Percentiles rank a stretch among this genome's conserved stretches.
Evolutionary conservation across 64 coral and sea anemone genomes (phyloP).

Genomic region (Montipora sp.): DNA sequence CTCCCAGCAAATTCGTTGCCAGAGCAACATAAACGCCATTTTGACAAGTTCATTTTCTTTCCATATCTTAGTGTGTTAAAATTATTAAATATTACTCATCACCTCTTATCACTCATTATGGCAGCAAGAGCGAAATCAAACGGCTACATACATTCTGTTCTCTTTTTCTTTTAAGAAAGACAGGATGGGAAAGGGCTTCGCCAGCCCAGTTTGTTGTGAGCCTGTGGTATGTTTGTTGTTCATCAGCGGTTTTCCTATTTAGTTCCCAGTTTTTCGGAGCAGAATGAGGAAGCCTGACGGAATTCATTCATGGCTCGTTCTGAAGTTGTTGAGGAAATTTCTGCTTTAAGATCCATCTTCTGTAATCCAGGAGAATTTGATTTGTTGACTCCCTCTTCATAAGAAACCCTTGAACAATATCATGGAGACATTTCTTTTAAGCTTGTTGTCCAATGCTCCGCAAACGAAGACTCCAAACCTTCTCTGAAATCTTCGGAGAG

Average conservation of each 20-base stretch:
- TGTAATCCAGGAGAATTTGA: constrained; percentile 64
- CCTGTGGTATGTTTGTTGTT: not conserved
- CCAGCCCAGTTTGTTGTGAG: not conserved
- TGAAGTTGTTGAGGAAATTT: constrained; percentile 42
- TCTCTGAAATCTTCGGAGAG: not conserved
- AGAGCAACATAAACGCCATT: not conserved
- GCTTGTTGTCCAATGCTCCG: not conserved
- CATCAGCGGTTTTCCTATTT: not conserved
- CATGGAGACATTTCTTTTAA: constrained; percentile 9
- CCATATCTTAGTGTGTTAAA: not conserved
- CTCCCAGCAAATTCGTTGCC: not conserved
- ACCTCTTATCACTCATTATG: constrained; percentile 38
- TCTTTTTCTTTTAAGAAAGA: not conserved
- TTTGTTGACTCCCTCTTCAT: not conserved
- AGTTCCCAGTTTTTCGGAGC: constrained; percentile 19
- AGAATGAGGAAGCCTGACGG: not conserved
- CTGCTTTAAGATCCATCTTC: constrained; percentile 60
- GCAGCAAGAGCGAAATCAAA: not conserved
- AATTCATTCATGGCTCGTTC: not conserved
- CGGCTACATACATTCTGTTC: not conserved
- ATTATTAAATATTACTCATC: not conserved
- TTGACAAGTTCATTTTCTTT: not conserved
- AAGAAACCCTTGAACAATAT: constrained; percentile 11
- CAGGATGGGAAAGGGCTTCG: too few species aligned
- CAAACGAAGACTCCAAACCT: not conserved